Percentiles rank a stretch among this genome's conserved stretches.
phyloP scores from a whole-genome alignment of 2,888 invertebrate species.

The Salpingus planirostris region DNA sequence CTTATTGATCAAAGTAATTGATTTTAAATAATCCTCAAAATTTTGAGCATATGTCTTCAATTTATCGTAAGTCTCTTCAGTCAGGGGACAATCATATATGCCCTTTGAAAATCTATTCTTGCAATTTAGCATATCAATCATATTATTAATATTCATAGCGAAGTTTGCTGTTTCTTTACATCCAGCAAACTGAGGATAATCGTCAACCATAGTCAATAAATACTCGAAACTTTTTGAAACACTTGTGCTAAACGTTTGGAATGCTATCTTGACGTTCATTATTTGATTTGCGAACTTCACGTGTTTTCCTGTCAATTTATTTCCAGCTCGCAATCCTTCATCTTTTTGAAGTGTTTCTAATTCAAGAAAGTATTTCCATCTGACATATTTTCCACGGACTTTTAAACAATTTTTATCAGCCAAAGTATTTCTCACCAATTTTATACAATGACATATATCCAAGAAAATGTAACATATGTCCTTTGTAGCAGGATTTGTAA shows the following conservation, averaged over 20 bases:
- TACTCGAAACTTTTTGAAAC: neutral
- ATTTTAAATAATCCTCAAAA: neutral
- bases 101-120: neutral
- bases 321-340: neutral
- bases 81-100: neutral
- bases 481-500: conserved; percentile 13
- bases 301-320: neutral
- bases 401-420: conserved; percentile 11
- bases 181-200: neutral
- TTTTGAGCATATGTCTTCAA: neutral
- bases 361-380: conserved; percentile 17
- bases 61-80: neutral
- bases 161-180: neutral
- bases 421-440: conserved; percentile 20
- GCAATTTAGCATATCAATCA: neutral
- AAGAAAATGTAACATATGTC: conserved; percentile 15
- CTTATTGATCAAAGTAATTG: neutral
- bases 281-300: neutral
- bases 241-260: neutral
- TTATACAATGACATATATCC: conserved; percentile 24
- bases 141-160: neutral
- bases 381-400: too few species aligned
- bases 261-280: neutral
- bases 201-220: neutral
- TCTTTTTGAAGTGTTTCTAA: conserved; percentile 5